Percentiles rank a stretch among this genome's conserved stretches.
phyloP scores from a whole-genome alignment of 2,113 vertebrate genomes.

The Poecilia latipinna region DNA sequence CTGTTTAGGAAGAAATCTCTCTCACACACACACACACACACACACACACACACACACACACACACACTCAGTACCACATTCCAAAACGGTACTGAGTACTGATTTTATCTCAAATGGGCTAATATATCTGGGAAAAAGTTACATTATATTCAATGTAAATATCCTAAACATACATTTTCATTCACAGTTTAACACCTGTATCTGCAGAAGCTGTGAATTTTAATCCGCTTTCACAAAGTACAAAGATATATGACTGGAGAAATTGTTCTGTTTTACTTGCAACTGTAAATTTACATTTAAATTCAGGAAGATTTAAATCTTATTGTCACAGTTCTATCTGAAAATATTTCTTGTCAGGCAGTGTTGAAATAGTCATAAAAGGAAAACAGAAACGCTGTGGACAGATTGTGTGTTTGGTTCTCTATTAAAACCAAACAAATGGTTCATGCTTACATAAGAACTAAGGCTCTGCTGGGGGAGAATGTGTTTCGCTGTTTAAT shows the following conservation, averaged over 20 bases:
- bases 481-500: background rate
- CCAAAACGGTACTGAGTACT: too few species aligned
- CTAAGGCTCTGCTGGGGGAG: background rate
- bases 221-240: background rate
- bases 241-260: too few species aligned
- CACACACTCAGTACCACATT: too few species aligned
- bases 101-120: too few species aligned
- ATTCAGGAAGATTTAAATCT: too few species aligned
- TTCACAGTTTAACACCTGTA: background rate
- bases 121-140: too few species aligned
- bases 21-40: too few species aligned
- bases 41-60: too few species aligned
- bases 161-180: background rate
- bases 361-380: background rate
- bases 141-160: background rate
- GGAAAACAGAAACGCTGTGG: background rate
- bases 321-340: too few species aligned
- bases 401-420: background rate
- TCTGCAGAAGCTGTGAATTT: background rate
- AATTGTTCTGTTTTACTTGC: too few species aligned
- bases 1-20: too few species aligned
- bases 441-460: background rate
- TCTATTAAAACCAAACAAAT: background rate
- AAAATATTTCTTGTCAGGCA: background rate
- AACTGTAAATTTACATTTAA: too few species aligned